These are phyloP conservation scores for Channa maculata DNA, from an alignment of 2,113 vertebrate genomes.

Conservation along the genomic window DNA sequence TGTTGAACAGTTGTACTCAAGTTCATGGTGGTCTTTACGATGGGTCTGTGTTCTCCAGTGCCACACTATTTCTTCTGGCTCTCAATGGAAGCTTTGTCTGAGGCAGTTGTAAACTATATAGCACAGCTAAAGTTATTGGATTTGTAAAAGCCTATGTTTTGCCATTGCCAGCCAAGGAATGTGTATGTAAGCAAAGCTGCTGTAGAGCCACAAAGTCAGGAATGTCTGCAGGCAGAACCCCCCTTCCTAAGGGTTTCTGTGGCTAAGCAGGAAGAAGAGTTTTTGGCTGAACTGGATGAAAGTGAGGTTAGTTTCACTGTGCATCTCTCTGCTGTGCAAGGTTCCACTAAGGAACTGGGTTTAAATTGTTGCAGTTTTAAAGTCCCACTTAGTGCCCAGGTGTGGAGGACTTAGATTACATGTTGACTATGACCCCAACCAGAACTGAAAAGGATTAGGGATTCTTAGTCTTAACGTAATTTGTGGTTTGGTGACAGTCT, in stretches of 20 bases:
- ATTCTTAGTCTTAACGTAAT: too few relatives aligned
- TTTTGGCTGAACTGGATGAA: constrained; percentile 46
- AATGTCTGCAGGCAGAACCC: constrained; percentile 65
- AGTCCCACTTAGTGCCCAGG: constrained; percentile 27
- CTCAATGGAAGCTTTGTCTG: constrained; percentile 62
- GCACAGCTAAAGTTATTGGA: constrained; percentile 36
- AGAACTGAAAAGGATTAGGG: background rate
- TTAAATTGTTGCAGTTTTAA: constrained; percentile 42
- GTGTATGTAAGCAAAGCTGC: constrained; percentile 44
- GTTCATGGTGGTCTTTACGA: constrained; percentile 19
- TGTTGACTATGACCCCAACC: background rate
- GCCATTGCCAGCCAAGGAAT: constrained; percentile 61
- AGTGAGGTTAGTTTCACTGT: constrained; percentile 49
- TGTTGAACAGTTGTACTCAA: background rate
- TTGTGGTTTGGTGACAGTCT: too few relatives aligned
- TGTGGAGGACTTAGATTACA: constrained; percentile 31
- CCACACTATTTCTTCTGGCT: background rate
- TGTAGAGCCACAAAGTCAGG: constrained; percentile 51
- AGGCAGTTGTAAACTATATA: constrained; percentile 13
- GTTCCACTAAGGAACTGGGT: constrained; percentile 38
- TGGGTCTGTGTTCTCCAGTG: constrained; percentile 8
- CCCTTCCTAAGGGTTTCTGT: constrained; percentile 57
- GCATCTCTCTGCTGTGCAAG: constrained; percentile 45
- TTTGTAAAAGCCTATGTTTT: constrained; percentile 62
- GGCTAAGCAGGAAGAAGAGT: constrained; percentile 56